Evolutionary conservation across 92 coral and sea anemone species (phyloP), one percentile per base, ranked within the genome.

Genomic region (Diadumene lineata): DNA sequence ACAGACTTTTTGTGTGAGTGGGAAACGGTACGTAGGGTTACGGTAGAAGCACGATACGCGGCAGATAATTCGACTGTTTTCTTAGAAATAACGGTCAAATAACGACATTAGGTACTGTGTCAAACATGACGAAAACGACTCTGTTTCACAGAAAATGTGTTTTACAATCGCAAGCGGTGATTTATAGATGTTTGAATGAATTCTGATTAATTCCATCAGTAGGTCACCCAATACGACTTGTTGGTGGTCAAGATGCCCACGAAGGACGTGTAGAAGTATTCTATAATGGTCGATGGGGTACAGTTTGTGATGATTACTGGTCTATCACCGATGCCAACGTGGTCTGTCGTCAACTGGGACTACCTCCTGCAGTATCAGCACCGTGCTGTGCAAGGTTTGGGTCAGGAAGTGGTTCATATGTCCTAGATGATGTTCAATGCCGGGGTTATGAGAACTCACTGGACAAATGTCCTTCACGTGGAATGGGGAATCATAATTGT

Each of bases 301-400:
- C 83, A 30, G 55, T 79, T 43, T 79, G 83, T 50, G 83, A 79
- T 38, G 84, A 80, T 58, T 15, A 31, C 48, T 80, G 84, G 84
- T 17, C 26, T 50, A 48, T 80, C 38, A 31, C 43, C 13, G 68
- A 76, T 34, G 84, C 84, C 28, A 72, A 34, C 19, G 84, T 80
- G 51, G 68, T 72, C 22, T 80, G 84, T 56, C 72, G 60, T 24
- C 74, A 71, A 61, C 57, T 80, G 2, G 79, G 79, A 48, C 65
- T 72, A 22, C 79, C 79, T 16, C 56, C n/a, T 8, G 84, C 84
- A 24, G 0, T 2, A 25, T 68, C 79, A 30, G 84, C 84, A 9
- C 84, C 79, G 10, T 66, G 84, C 0, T 29, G 55, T 34, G 67
- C 79, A 18, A 60, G 84, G 6, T 72, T 80, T 73, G 84, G 84